Evolutionary conservation across 2,888 invertebrate species (phyloP), one percentile per base, ranked within the genome.

Genomic region (Nyleta sp.): DNA sequence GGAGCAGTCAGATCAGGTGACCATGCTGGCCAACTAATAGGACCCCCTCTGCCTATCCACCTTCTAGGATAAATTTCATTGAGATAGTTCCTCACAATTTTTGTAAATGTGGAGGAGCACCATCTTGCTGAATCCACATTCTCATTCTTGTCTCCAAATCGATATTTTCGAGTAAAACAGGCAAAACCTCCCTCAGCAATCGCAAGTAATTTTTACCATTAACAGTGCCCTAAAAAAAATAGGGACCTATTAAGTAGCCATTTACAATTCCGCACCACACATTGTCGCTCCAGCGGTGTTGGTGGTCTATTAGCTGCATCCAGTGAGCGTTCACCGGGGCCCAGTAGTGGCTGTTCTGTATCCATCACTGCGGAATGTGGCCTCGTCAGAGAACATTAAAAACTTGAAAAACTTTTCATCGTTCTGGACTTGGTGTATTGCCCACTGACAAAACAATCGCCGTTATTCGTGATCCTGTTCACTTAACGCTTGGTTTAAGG

Each of bases 291-390:
- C 75, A 83, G 42, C 75, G 62, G 77, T 84, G 82, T 59, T 88
- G 84, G 31, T 81, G 64, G 15, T 83, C 74, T 13, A 84, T 62
- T 46, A 70, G 62, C 28, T 77, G 18, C 13, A 72, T 52, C 76
- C 83, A 86, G 53, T 84, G 83, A 10, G 84, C 84, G 80, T 86
- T 86, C 18, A 71, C 78, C 4, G 31, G 53, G 1, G 82, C 76
- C 84, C 81, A 86, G 53, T 85, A 84, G 75, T 84, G 84, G 35
- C 68, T 78, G 78, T 85, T 87, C 24, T 86, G 82, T 33, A 52
- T 10, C 83, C 85, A 28, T 65, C 64, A 44, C 78, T 82, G 5
- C 75, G 52, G 50, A 85, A 87, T 11, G 79, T 82, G 11, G 82
- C 79, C 71, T 87, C 83, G 42, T 84, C 84, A 46, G 82, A 82